Evolutionary conservation across 2,113 vertebrate species (phyloP).

Genomic region (Phoenicopterus ruber): DNA sequence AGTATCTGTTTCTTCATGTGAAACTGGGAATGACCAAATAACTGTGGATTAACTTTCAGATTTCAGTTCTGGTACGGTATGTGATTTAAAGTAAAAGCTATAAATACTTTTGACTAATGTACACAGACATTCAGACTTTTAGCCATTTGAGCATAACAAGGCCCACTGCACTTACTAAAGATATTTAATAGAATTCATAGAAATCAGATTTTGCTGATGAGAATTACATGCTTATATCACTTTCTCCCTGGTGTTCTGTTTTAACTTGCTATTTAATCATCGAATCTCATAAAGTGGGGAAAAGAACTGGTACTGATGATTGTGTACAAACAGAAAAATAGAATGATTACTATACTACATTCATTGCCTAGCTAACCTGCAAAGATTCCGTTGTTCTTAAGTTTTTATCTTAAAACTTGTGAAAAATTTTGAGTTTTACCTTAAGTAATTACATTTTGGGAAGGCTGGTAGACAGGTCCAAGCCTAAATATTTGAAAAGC

Average conservation of each 20-base stretch:
- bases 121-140: background rate
- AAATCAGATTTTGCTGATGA: background rate
- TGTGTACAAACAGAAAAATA: background rate
- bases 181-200: background rate
- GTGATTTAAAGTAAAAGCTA: slow-evolving; percentile 34
- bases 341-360: background rate
- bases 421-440: background rate
- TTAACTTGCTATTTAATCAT: background rate
- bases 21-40: background rate
- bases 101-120: background rate
- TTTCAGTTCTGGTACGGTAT: background rate
- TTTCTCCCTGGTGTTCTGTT: background rate
- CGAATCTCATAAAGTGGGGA: background rate
- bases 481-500: background rate
- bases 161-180: background rate
- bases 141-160: slow-evolving; percentile 13
- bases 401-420: background rate
- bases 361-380: background rate
- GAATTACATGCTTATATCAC: background rate
- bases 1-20: background rate
- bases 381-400: background rate
- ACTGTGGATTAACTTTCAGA: background rate
- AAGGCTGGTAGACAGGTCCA: background rate
- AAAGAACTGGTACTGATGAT: background rate
- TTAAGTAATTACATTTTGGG: background rate